phyloP scores from a whole-genome alignment of 2,797 vertebrate species.

The Anomalospiza imberbis region DNA sequence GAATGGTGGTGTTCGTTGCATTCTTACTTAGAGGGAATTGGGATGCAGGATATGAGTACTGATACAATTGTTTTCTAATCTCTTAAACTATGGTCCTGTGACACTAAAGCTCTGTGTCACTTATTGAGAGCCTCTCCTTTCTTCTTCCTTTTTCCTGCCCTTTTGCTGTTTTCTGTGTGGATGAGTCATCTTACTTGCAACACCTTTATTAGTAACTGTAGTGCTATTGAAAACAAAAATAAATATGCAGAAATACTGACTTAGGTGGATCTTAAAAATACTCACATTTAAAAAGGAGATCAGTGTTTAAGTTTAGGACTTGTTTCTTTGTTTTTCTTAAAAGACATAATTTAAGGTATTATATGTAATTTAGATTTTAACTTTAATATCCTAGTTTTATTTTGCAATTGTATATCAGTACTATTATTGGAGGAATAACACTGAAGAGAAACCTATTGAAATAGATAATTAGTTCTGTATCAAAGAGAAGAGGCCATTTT shows the following conservation, averaged over 20 bases:
- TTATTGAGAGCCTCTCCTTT: not conserved
- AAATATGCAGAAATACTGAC: not conserved
- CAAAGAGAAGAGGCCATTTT: not conserved
- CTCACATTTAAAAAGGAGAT: not conserved
- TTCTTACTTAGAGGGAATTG: not conserved
- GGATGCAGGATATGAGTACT: not conserved
- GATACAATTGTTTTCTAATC: not conserved
- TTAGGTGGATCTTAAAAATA: not conserved
- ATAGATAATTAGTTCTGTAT: not conserved
- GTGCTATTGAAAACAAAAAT: not conserved
- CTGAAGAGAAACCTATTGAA: not conserved
- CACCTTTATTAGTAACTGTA: not conserved
- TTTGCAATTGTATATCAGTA: not conserved
- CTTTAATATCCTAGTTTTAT: not conserved
- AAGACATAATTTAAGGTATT: not conserved
- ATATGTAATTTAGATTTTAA: not conserved
- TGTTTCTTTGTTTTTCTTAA: not conserved
- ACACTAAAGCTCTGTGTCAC: not conserved
- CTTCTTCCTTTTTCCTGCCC: not conserved
- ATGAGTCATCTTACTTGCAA: not conserved
- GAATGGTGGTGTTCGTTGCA: not conserved
- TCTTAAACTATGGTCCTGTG: not conserved
- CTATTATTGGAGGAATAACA: not conserved
- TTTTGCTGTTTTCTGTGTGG: not conserved
- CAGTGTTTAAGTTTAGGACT: not conserved